phyloP scores from a whole-genome alignment of 2,797 vertebrate genomes.

The Bucorvus abyssinicus region DNA sequence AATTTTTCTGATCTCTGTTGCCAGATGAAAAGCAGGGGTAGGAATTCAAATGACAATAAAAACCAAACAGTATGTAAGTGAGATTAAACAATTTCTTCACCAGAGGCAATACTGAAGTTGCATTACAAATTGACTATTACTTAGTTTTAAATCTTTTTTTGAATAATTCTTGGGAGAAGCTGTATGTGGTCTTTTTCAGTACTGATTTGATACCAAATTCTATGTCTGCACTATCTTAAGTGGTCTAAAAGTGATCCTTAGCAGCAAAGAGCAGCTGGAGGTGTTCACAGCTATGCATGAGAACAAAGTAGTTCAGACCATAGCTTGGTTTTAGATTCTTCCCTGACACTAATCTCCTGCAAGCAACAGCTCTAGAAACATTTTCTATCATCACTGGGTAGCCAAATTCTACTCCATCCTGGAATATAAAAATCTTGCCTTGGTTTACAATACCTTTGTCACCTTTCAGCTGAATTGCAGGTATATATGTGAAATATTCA shows the following conservation, averaged over 20 bases:
- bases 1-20: background rate
- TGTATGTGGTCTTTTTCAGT: background rate
- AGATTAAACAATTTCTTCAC: background rate
- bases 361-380: background rate
- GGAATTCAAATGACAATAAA: background rate
- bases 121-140: background rate
- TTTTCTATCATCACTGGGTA: background rate
- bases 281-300: background rate
- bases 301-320: background rate
- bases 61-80: rapidly evolving
- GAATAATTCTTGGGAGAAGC: background rate
- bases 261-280: background rate
- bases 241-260: background rate
- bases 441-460: background rate
- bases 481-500: background rate
- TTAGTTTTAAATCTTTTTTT: background rate
- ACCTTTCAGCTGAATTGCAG: background rate
- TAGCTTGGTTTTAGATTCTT: background rate
- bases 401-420: background rate
- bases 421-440: background rate
- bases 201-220: background rate
- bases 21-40: background rate
- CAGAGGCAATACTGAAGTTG: background rate
- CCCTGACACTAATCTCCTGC: background rate
- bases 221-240: background rate